These are phyloP conservation scores for Hypocryptadius cinnamomeus DNA, from an alignment of 2,113 vertebrate species.

Conservation along the genomic window DNA sequence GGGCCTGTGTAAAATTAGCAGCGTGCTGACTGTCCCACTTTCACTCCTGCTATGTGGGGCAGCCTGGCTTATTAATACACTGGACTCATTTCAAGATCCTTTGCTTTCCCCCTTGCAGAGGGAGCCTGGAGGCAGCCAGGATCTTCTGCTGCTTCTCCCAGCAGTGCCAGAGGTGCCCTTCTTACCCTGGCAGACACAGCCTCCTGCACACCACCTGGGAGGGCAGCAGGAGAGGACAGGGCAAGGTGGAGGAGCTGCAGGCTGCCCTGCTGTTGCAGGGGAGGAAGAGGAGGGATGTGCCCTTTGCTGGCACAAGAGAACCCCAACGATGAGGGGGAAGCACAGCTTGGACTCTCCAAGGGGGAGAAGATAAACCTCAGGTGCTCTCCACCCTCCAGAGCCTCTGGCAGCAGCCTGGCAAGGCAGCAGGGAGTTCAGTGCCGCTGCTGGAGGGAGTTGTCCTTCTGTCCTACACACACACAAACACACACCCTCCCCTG, in stretches of 20 bases:
- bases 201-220: background rate
- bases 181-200: background rate
- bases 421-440: background rate
- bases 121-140: background rate
- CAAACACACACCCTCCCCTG: background rate
- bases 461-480: background rate
- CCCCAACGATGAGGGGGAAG: background rate
- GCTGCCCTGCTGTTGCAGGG: background rate
- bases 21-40: constrained; percentile 46
- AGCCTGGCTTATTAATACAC: constrained; percentile 29
- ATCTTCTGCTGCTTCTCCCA: background rate
- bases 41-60: constrained; percentile 9
- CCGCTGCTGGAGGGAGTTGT: background rate
- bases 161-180: background rate
- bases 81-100: background rate
- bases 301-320: background rate
- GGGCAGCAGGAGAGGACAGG: background rate
- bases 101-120: background rate
- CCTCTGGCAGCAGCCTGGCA: background rate
- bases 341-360: background rate
- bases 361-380: background rate
- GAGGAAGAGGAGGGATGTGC: background rate
- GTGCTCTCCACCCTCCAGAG: background rate
- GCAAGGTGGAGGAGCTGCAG: background rate
- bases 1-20: constrained; percentile 39